These are phyloP conservation scores for Phasia obesa DNA, from an alignment of 2,888 invertebrate species.

Conservation along the genomic window DNA sequence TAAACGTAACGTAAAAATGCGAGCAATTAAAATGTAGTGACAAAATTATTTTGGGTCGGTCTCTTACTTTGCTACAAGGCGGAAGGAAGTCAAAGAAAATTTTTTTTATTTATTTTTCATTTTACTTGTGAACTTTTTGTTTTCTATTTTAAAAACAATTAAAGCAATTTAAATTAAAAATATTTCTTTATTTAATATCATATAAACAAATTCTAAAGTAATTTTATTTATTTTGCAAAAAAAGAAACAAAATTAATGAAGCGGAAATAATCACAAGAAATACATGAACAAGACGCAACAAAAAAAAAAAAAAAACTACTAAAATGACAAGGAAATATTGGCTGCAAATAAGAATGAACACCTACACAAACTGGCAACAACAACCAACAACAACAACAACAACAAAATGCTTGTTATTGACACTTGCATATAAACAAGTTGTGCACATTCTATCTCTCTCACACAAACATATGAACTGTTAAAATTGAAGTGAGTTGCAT, in stretches of 20 bases:
- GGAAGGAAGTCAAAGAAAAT: slow-evolving; percentile 58
- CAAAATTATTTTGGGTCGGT: background rate
- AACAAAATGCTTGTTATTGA: no score
- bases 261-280: slow-evolving; percentile 51
- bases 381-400: no score
- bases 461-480: no score
- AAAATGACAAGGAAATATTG: slow-evolving; percentile 52
- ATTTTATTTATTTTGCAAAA: slow-evolving; percentile 19
- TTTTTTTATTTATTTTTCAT: background rate
- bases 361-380: slow-evolving; percentile 42
- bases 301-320: no score
- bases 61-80: slow-evolving; percentile 14
- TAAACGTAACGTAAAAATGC: background rate
- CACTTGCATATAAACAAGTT: slow-evolving; percentile 30
- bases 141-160: slow-evolving; percentile 45
- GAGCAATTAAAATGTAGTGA: slow-evolving; percentile 9
- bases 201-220: slow-evolving; percentile 9
- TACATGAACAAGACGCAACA: slow-evolving; percentile 2
- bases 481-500: no score
- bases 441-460: background rate
- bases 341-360: slow-evolving; percentile 36
- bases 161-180: slow-evolving; percentile 28
- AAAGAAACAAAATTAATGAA: slow-evolving; percentile 53
- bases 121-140: slow-evolving; percentile 24
- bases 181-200: slow-evolving; percentile 28